Percentiles rank a stretch among this genome's conserved stretches.
These are phyloP conservation scores for Probaryconus sp. DNA, from an alignment of 1,140 invertebrate genomes.

Conservation along the genomic window DNA sequence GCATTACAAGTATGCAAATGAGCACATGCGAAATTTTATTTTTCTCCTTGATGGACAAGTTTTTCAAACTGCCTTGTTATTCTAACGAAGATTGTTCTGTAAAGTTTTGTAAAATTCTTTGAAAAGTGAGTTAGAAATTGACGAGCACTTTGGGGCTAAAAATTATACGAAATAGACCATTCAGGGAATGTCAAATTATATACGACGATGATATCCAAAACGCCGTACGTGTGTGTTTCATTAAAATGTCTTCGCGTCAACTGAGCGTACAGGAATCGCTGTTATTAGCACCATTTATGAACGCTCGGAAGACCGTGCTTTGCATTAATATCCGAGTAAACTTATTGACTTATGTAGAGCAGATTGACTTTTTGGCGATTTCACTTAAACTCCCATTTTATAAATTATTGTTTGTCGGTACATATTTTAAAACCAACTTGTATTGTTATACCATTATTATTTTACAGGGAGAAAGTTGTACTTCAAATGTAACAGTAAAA, in stretches of 20 bases:
- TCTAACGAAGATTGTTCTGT: slow-evolving; percentile 2
- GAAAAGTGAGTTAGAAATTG: slow-evolving; percentile 15
- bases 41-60: slow-evolving; percentile 12
- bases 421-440: background rate
- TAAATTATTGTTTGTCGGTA: slow-evolving; percentile 21
- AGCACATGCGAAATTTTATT: slow-evolving; percentile 20
- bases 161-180: slow-evolving; percentile 41
- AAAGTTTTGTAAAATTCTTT: background rate
- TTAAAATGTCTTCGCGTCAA: slow-evolving; percentile 37
- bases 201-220: slow-evolving; percentile 17
- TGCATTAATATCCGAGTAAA: slow-evolving; percentile 20
- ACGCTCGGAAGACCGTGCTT: slow-evolving; percentile 32
- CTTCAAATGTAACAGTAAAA: too few species aligned
- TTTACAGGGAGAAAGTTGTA: too few species aligned
- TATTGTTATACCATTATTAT: slow-evolving; percentile 1
- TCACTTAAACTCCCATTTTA: slow-evolving; percentile 37
- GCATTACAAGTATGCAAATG: slow-evolving; percentile 37
- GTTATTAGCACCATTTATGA: slow-evolving; percentile 49
- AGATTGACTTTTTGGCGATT: slow-evolving; percentile 42
- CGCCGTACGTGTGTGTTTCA: slow-evolving; percentile 27
- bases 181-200: slow-evolving; percentile 25
- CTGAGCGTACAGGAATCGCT: slow-evolving; percentile 25
- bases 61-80: slow-evolving; percentile 26
- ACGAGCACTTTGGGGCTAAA: slow-evolving; percentile 9
- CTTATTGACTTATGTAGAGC: slow-evolving; percentile 49